phyloP scores from a whole-genome alignment of 2,113 vertebrate genomes.

The Malurus melanocephalus region DNA sequence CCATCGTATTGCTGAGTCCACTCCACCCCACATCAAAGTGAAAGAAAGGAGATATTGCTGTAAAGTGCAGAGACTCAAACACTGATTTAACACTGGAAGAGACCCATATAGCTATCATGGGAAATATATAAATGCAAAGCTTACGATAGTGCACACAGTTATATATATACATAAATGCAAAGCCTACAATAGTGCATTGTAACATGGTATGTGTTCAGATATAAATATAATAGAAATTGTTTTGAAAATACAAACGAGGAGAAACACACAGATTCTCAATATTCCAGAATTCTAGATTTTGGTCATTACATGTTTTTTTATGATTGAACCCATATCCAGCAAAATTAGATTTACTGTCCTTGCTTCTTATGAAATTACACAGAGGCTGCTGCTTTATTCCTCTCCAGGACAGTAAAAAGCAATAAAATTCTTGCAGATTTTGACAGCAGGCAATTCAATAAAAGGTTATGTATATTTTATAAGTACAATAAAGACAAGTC shows the following conservation, averaged over 20 bases:
- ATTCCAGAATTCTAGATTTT: slow-evolving; percentile 48
- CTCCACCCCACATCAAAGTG: not conserved
- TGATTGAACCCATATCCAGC: slow-evolving; percentile 74
- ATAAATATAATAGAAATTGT: not conserved
- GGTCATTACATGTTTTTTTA: slow-evolving; percentile 67
- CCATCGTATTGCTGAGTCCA: not conserved
- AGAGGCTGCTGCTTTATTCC: slow-evolving; percentile 75
- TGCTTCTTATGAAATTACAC: slow-evolving; percentile 81
- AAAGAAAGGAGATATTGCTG: not conserved
- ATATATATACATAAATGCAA: not conserved
- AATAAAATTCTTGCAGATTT: slow-evolving; percentile 85
- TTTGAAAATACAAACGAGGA: slow-evolving; percentile 1
- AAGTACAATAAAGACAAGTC: slow-evolving; percentile 81
- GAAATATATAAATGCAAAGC: not conserved
- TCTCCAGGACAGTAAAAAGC: slow-evolving; percentile 83
- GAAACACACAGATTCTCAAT: not conserved
- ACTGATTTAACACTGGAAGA: not conserved
- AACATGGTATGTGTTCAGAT: not conserved
- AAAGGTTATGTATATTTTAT: slow-evolving; percentile 87
- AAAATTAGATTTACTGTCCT: slow-evolving; percentile 81
- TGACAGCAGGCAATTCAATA: slow-evolving; percentile 83
- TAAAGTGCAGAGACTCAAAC: not conserved
- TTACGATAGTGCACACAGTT: not conserved
- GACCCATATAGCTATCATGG: not conserved
- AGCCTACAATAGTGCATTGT: not conserved